Evolutionary conservation across 2,113 vertebrate genomes (phyloP), one percentile per base, ranked within the genome.

Genomic region (Rhegmatorhina hoffmannsi): DNA sequence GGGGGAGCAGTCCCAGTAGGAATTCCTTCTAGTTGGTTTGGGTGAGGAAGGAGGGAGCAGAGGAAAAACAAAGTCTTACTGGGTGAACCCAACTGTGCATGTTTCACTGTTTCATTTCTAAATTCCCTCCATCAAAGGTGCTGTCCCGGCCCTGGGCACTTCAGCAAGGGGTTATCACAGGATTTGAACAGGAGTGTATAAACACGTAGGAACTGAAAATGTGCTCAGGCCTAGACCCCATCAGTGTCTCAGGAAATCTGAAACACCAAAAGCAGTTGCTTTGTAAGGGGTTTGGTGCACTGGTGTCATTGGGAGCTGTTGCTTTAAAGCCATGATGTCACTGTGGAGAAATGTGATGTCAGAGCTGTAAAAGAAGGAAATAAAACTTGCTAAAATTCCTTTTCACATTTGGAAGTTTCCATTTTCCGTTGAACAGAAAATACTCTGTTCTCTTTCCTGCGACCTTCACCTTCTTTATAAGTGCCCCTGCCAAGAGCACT

Each of bases 291-390:
- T 96, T 85, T 92, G 93, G 96, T 91, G 79, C 85, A 50, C 44
- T 73, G 63, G n/a, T 73, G 52, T 68, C 58, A 34, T 31, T 94
- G 81, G 91, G 91, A 88, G 73, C 43, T 81, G 89, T 25, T 40
- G 49, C 89, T 95, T 96, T 94, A 96, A 97, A 97, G 62, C 86
- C 36, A 80, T 97, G 97, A 97, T 94, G 94, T 97, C 97, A 97
- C 64, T 25, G 7, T 59, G 49, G 59, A 92, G 94, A 89, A 95
- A 94, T 93, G 96, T 96, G 97, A 98, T 96, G 97, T 98, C 97
- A 98, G 90, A 78, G 56, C 79, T 95, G 64, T 97, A 96, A 97
- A 98, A 97, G 40, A 91, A 58, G 68, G 50, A 79, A 91, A 94
- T 93, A 97, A 96, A 95, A 76, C 87, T 94, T 85, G 91, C 91